Conservation (phyloP, 2,797 vertebrate species). For the Leptatherina wallacei region DNA sequence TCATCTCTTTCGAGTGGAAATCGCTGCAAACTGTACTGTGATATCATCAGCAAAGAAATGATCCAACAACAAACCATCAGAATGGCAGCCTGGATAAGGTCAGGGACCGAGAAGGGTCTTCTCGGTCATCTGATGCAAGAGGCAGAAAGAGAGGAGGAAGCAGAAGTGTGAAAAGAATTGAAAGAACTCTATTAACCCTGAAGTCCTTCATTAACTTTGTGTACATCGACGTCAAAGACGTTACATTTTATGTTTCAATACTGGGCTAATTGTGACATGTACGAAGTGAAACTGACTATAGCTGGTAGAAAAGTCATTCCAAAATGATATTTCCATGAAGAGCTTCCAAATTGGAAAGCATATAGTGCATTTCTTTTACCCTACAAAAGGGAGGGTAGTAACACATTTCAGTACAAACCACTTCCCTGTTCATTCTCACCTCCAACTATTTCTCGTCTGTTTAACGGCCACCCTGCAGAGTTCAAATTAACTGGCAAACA, state of each 20-base stretch:
- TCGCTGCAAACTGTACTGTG: too few species aligned
- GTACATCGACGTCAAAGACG: neutral
- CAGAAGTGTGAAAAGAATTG: neutral
- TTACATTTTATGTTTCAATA: neutral
- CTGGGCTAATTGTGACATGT: neutral
- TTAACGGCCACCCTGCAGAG: neutral
- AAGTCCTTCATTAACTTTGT: neutral
- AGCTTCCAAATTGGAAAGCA: neutral
- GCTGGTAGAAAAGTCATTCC: neutral
- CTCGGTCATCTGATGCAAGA: neutral
- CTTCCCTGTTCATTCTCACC: conserved; percentile 15
- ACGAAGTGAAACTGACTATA: neutral
- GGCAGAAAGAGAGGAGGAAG: too few species aligned
- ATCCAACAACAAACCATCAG: neutral
- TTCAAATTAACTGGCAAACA: neutral
- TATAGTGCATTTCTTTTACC: neutral
- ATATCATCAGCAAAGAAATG: neutral
- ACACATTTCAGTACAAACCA: conserved; percentile 17
- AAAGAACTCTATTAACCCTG: neutral
- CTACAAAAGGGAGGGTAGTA: neutral
- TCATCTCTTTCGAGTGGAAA: too few species aligned
- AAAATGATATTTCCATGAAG: neutral
- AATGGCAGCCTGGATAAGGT: neutral
- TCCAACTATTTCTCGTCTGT: neutral
- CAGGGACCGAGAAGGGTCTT: too few species aligned